Base-by-base conservation (phyloP, 2,797 vertebrate species). In the Kryptopterus vitreolus region DNA sequence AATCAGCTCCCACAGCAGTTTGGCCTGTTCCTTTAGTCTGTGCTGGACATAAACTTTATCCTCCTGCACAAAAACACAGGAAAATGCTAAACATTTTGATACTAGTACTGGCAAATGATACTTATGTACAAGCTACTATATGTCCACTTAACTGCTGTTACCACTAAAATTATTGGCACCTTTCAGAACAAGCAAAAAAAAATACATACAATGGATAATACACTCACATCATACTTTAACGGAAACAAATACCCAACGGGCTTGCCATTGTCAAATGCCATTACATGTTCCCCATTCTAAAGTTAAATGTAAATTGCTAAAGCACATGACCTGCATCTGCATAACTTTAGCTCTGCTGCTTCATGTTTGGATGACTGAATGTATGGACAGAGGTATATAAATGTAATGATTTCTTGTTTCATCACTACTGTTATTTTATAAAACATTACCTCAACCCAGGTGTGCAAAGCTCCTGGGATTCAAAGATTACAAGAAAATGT, bases 31-130 rank as follows among this genome's bases (percentile, higher is more conserved):
- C 79, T 5, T 90, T 74, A 99, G 91, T 3, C 91, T 91, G 57
- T 98, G 96, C 89, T 99, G 98, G 52, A 99, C 98, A 0, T 99
- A 98, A 1, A 98, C 88, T 85, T 98, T 98, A 31, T 93, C 91
- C 81, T 96, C 95, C 97, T 98, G 90, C 7, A 76, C 65, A 63
- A 22, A 82, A 55, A 62, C 16, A 38, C 2, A 68, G 2, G 38
- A 6, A 77, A 63, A n/a, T 43, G 50, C 38, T 29, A 12, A 61
- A 35, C 18, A 26, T 16, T 71, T 71, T 15, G 29, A 31, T 73
- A 16, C 26, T 15, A n/a, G 20, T 26, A 2, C 46, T 69, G 48
- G 46, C 66, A 69, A 8, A 69, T 7, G 15, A 4, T 13, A 35
- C n/a, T 72, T 52, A 35, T 33, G 20, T 22, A 18, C 11, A 11